Base-by-base conservation (phyloP, 2,113 vertebrate genomes). In the Psittacula cyanocephala region DNA sequence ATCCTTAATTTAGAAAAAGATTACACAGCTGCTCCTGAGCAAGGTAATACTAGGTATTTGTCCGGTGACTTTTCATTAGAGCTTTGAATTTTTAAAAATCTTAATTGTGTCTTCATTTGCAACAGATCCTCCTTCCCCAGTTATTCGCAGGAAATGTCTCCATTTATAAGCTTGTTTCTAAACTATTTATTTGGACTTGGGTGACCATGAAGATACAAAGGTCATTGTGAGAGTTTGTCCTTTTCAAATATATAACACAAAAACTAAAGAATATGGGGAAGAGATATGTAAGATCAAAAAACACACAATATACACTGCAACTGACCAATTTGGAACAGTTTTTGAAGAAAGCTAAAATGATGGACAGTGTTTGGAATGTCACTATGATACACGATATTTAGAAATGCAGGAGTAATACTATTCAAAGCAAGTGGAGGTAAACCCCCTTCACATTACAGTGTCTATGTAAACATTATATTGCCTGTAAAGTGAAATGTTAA, bases 361-460 rank as follows among this genome's bases (percentile, higher is more conserved):
- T 46, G 8, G 8, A 25, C 70, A 75, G 14, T 29, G 59, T 87
- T 96, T 93, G 79, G 79, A 95, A 82, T 86, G 43, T 87, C 96
- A 96, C 94, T 71, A 93, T 31, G 25, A 78, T 78, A 84, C 18
- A 83, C 43, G 41, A 59, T 84, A 96, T 33, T 93, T 70, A 96
- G 82, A 96, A 93, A 80, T 37, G 23, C 25, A 92, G 25, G 7
- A 57, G 23, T 91, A 94, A 93, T 69, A 94, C 89, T 82, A 74
- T 85, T 91, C 69, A 93, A 75, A 93, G 78, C 68, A 93, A 96
- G 57, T 64, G 50, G 86, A 97, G 81, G 60, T 75, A 94, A 85
- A 82, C 59, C 1, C 1, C 10, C 11, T 10, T 39, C 37, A 43
- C 9, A 19, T 35, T 43, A 67, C 7, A 25, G 25, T 33, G 11